These are phyloP conservation scores for Ataeniobius toweri DNA, from an alignment of 2,797 vertebrate species.

Conservation along the genomic window DNA sequence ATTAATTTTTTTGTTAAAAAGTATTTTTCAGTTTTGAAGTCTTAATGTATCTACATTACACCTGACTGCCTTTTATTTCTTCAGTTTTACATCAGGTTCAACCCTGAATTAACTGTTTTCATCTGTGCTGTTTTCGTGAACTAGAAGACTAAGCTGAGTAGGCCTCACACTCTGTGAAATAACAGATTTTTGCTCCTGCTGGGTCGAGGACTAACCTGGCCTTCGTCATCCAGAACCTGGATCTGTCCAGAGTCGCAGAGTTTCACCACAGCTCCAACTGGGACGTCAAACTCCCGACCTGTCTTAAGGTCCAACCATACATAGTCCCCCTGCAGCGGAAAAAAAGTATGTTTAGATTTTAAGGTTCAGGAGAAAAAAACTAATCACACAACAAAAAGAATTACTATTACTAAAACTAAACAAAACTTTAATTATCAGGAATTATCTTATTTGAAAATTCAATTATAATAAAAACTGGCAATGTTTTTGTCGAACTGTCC, in stretches of 20 bases:
- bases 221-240: slow-evolving; percentile 96
- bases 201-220: slow-evolving; percentile 80
- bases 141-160: not conserved
- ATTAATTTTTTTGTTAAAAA: too few species aligned
- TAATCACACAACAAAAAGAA: not conserved
- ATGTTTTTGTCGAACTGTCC: too few species aligned
- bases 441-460: too few species aligned
- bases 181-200: not conserved
- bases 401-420: not conserved
- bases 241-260: slow-evolving; percentile 96
- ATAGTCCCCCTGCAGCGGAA: slow-evolving; percentile 88
- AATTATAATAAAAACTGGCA: too few species aligned
- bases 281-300: slow-evolving; percentile 93
- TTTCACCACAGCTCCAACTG: slow-evolving; percentile 95
- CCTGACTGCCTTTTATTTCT: not conserved
- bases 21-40: not conserved
- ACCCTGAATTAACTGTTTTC: not conserved
- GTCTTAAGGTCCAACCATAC: slow-evolving; percentile 98
- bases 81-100: not conserved
- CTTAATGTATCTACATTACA: not conserved
- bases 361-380: not conserved
- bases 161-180: not conserved
- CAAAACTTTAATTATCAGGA: too few species aligned
- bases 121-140: not conserved
- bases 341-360: not conserved